These are phyloP conservation scores for Galerucella calmariensis DNA, from an alignment of 2,888 invertebrate species.

Conservation along the genomic window DNA sequence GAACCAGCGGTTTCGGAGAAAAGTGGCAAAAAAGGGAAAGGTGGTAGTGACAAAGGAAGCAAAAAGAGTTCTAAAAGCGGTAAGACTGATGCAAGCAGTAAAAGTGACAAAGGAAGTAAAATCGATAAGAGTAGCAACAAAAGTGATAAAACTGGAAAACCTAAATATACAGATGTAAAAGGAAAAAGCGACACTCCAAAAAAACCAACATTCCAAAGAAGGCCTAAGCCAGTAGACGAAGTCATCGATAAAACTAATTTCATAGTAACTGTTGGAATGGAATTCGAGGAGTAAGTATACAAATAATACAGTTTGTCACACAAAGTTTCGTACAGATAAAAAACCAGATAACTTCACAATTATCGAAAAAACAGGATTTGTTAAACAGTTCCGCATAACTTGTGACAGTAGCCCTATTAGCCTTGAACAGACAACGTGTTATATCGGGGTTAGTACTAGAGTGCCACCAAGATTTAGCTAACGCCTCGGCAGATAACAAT, in stretches of 20 bases:
- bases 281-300: slow-evolving; percentile 1
- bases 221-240: slow-evolving; percentile 12
- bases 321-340: too few species aligned
- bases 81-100: neutral
- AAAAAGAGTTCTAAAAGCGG: neutral
- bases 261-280: slow-evolving; percentile 19
- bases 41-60: neutral
- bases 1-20: neutral
- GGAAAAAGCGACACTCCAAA: neutral
- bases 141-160: neutral
- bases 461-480: too few species aligned
- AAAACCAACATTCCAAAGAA: neutral
- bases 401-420: too few species aligned
- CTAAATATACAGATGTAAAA: neutral
- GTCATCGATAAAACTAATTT: slow-evolving; percentile 13
- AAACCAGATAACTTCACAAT: too few species aligned
- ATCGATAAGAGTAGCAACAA: neutral
- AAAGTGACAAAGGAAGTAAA: neutral
- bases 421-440: too few species aligned
- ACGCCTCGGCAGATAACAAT: too few species aligned
- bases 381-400: too few species aligned
- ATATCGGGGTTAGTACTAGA: too few species aligned
- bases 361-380: too few species aligned
- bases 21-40: neutral
- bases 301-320: too few species aligned